A percentile compares a stretch with the other conserved stretches of the same genome.
These are phyloP conservation scores for Plumapathes pennacea DNA, from an alignment of 92 coral and sea anemone genomes.

Conservation along the genomic window DNA sequence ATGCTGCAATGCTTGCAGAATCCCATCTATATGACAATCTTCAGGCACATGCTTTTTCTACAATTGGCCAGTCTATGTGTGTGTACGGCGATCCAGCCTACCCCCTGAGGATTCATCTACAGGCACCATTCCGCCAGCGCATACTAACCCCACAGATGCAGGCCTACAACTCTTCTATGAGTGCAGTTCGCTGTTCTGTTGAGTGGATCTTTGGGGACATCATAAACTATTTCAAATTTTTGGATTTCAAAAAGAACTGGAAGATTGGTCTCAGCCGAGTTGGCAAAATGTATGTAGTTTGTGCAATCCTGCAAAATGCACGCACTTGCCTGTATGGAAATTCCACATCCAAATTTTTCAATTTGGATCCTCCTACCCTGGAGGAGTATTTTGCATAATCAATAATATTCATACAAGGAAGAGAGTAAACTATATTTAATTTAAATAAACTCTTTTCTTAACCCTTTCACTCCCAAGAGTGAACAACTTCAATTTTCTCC, in stretches of 20 bases:
- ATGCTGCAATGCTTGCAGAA: constrained; percentile 15
- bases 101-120: constrained; percentile 14
- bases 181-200: constrained; percentile 35
- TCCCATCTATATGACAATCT: constrained; percentile 16
- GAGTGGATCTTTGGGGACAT: constrained; percentile 32
- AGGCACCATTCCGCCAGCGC: constrained; percentile 10
- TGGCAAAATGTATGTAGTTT: constrained; percentile 42
- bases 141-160: no score
- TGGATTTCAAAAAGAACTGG: constrained; percentile 31
- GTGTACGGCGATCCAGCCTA: constrained; percentile 16
- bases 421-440: no score
- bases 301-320: constrained; percentile 38
- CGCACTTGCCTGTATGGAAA: constrained; percentile 31
- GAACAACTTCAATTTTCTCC: no score
- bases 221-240: constrained; percentile 24
- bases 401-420: constrained; percentile 1
- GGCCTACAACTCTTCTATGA: constrained; percentile 32
- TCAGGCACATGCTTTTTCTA: constrained; percentile 3
- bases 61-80: constrained; percentile 11
- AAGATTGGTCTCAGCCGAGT: constrained; percentile 36
- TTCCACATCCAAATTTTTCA: constrained; percentile 25
- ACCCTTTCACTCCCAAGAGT: no score
- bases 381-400: constrained; percentile 22
- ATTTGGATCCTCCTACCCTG: constrained; percentile 31
- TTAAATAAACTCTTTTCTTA: no score